Conservation (phyloP, 2,113 vertebrate genomes). For the Salvator merianae region DNA sequence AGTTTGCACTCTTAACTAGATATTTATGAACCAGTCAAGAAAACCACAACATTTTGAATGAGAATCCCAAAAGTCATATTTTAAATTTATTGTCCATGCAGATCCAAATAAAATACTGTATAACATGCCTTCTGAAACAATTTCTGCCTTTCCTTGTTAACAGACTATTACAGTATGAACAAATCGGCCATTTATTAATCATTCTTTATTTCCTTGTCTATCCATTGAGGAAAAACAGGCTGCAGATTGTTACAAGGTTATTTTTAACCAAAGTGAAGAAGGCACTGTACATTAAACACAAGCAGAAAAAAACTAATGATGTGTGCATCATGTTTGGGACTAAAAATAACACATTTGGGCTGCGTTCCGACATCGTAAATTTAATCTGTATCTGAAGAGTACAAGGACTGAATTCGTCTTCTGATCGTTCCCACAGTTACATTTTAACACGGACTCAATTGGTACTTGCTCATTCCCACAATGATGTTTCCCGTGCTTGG, state of each 20-base stretch:
- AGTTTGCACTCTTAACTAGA: not conserved
- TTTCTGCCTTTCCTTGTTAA: not conserved
- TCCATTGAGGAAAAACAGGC: not conserved
- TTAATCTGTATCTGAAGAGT: too few species aligned
- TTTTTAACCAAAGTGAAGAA: not conserved
- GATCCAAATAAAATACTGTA: not conserved
- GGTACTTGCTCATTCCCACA: too few species aligned
- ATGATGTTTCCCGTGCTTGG: too few species aligned
- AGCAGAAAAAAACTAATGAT: not conserved
- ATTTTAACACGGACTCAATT: too few species aligned
- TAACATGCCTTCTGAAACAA: not conserved
- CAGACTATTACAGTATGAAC: not conserved
- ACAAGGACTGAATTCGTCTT: too few species aligned
- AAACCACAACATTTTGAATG: not conserved
- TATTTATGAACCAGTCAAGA: constrained; percentile 5
- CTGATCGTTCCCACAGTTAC: too few species aligned
- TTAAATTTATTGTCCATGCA: not conserved
- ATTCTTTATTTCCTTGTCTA: not conserved
- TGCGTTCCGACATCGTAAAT: too few species aligned
- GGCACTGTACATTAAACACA: not conserved
- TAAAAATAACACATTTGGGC: not conserved
- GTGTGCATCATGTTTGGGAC: not conserved
- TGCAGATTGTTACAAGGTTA: not conserved
- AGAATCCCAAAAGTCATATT: not conserved
- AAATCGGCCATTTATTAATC: constrained; percentile 4